Conservation (phyloP, 2,797 vertebrate genomes). For the Pitangus sulphuratus region DNA sequence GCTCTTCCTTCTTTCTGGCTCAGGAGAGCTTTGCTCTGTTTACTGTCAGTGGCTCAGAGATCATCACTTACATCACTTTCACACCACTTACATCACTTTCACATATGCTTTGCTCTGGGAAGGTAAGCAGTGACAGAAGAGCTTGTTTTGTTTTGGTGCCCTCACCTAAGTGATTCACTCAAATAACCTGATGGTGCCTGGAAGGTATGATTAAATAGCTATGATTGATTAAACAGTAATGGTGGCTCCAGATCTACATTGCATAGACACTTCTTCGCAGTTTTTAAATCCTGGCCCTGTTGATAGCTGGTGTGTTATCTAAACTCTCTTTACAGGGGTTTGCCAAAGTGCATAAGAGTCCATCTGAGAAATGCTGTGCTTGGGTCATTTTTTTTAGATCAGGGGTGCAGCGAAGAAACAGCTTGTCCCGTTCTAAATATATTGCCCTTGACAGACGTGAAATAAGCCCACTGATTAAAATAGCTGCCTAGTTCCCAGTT, state of each 20-base stretch:
- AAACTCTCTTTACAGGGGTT: background rate
- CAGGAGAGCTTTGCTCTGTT: background rate
- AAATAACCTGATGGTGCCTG: background rate
- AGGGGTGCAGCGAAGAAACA: conserved; percentile 15
- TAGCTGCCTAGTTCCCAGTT: conserved; percentile 59
- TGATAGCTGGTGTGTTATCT: background rate
- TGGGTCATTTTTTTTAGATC: conserved; percentile 21
- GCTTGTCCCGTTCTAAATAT: conserved; percentile 65
- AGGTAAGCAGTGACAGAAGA: background rate
- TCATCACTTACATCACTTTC: background rate
- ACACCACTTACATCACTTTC: background rate
- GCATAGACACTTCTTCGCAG: background rate
- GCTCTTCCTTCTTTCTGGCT: background rate
- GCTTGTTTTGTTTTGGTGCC: conserved; percentile 13
- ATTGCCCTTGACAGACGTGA: conserved; percentile 41
- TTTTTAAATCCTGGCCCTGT: background rate
- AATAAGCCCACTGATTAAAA: conserved; percentile 72
- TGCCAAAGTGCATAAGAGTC: background rate
- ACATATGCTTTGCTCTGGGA: background rate
- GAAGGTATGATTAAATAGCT: background rate
- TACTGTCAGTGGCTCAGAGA: background rate
- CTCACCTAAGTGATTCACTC: background rate
- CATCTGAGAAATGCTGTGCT: background rate
- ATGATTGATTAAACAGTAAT: background rate
- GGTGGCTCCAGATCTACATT: background rate